Conservation (phyloP, 2,888 invertebrate genomes). For the Aproaerema taeniolella region DNA sequence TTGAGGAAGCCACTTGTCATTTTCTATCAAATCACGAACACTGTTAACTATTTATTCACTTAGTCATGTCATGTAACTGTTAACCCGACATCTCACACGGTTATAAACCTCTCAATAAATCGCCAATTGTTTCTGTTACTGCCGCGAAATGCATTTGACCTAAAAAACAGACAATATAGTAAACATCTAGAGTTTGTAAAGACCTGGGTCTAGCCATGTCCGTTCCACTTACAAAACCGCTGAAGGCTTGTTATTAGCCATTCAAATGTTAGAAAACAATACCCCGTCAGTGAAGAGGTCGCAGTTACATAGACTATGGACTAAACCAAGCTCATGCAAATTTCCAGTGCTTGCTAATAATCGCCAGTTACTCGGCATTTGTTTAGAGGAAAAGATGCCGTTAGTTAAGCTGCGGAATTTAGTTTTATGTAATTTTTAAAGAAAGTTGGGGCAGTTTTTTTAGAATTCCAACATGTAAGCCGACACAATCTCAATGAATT, state of each 20-base stretch:
- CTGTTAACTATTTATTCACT: too few species aligned
- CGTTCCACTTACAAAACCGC: constrained; percentile 63
- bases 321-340: constrained; percentile 55
- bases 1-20: too few species aligned
- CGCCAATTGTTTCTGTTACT: constrained; percentile 8
- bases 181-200: constrained; percentile 48
- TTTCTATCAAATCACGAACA: too few species aligned
- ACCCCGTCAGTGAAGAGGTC: constrained; percentile 52
- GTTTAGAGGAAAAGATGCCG: constrained; percentile 3
- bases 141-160: constrained; percentile 22
- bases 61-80: too few species aligned
- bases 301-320: constrained; percentile 30
- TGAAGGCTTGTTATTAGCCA: constrained; percentile 57
- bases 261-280: constrained; percentile 63
- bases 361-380: constrained; percentile 34
- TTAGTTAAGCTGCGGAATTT: too few species aligned
- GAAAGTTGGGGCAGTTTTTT: background rate
- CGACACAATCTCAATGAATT: too few species aligned
- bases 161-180: constrained; percentile 32
- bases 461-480: too few species aligned
- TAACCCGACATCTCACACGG: background rate
- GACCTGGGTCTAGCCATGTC: constrained; percentile 31
- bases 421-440: background rate
- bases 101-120: constrained; percentile 5
- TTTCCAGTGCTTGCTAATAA: constrained; percentile 53